Evolutionary conservation across 2,113 vertebrate genomes (phyloP).

Genomic region (Ancistrus triradiatus): DNA sequence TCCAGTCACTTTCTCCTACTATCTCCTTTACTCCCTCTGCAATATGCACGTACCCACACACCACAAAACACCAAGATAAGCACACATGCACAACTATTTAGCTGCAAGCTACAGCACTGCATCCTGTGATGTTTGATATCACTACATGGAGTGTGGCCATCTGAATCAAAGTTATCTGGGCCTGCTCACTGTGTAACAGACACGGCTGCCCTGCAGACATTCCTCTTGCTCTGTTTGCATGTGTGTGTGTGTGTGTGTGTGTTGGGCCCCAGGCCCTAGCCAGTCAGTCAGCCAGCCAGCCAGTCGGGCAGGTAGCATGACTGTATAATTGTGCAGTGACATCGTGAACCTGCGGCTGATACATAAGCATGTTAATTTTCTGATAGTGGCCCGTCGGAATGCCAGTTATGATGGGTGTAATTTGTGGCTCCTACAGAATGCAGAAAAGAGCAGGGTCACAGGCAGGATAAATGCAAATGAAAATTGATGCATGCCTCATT

Average conservation of each 20-base stretch:
- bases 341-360: slow-evolving; percentile 71
- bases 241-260: slow-evolving; percentile 54
- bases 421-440: slow-evolving; percentile 66
- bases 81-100: slow-evolving; percentile 31
- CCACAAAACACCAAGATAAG: slow-evolving; percentile 25
- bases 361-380: slow-evolving; percentile 76
- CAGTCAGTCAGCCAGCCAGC: slow-evolving; percentile 54
- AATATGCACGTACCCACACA: slow-evolving; percentile 8
- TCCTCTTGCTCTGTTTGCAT: slow-evolving; percentile 20
- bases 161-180: slow-evolving; percentile 64
- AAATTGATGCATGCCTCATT: slow-evolving; percentile 74
- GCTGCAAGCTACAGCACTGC: slow-evolving; percentile 32
- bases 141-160: slow-evolving; percentile 54
- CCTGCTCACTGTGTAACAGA: slow-evolving; percentile 62
- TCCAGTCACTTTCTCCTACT: neutral
- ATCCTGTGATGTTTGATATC: slow-evolving; percentile 62
- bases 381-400: slow-evolving; percentile 68
- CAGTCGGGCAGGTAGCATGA: slow-evolving; percentile 65
- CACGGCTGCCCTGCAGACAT: slow-evolving; percentile 62
- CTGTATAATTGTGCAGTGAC: slow-evolving; percentile 77
- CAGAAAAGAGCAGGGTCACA: slow-evolving; percentile 69
- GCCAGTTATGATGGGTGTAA: slow-evolving; percentile 73
- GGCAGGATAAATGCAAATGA: slow-evolving; percentile 79
- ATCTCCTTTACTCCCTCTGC: too few species aligned
- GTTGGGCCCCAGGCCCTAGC: slow-evolving; percentile 41